A percentile compares a stretch with the other conserved stretches of the same genome.
Conservation (phyloP, 2,888 invertebrate species). For the Phasia obesa region DNA sequence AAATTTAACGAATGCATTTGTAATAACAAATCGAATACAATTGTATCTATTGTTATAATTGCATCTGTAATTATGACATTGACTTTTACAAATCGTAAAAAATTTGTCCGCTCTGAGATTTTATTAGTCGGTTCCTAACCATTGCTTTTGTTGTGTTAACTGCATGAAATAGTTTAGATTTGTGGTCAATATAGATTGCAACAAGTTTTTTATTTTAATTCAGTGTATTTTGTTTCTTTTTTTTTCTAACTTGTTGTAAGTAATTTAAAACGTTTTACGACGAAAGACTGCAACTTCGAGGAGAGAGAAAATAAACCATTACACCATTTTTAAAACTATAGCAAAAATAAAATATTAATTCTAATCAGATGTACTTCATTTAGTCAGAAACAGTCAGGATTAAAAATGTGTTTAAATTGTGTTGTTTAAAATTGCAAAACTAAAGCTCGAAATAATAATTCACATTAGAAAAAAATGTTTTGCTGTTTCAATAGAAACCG, state of each 20-base stretch:
- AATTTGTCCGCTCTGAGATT: conserved; percentile 10
- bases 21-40: conserved; percentile 40
- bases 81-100: conserved; percentile 30
- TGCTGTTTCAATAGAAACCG: too few species aligned
- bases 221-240: background rate
- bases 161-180: conserved; percentile 28
- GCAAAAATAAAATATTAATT: background rate
- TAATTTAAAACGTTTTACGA: conserved; percentile 45
- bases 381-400: too few species aligned
- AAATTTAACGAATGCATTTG: background rate
- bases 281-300: background rate
- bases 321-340: conserved; percentile 1
- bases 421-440: too few species aligned
- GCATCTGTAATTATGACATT: conserved; percentile 14
- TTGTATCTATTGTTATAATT: conserved; percentile 27
- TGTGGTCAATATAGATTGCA: conserved; percentile 63
- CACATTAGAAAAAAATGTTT: too few species aligned
- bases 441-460: too few species aligned
- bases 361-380: too few species aligned
- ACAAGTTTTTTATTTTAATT: conserved; percentile 39
- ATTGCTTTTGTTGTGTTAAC: conserved; percentile 8
- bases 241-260: conserved; percentile 27
- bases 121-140: background rate
- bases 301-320: background rate
- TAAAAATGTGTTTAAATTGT: too few species aligned